Percentiles rank a stretch among this genome's conserved stretches.
phyloP scores from a whole-genome alignment of 2,888 invertebrate species.

The Danaus chrysippus region DNA sequence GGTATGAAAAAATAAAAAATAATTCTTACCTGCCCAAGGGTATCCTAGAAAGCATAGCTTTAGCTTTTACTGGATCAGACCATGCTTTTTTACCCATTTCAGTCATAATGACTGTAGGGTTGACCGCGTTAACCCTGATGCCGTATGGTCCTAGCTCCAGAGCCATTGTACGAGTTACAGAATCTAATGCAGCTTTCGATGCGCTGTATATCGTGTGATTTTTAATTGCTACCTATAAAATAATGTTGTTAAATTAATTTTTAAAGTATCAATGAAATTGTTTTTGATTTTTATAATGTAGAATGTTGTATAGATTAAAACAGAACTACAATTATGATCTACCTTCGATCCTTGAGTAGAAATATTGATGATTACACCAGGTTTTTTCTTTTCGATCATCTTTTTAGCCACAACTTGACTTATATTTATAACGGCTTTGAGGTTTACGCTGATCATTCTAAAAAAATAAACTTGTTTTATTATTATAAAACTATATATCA shows the following conservation, averaged over 20 bases:
- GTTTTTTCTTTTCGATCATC: conserved; percentile 83
- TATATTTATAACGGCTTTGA: conserved; percentile 91
- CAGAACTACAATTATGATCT: conserved; percentile 24
- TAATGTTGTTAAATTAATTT: background rate
- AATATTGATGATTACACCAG: conserved; percentile 92
- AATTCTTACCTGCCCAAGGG: conserved; percentile 87
- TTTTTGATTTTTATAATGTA: conserved; percentile 3
- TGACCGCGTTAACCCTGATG: conserved; percentile 94
- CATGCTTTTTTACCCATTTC: conserved; percentile 92
- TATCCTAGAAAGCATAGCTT: conserved; percentile 88
- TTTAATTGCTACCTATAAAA: too few species aligned
- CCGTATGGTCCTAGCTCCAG: conserved; percentile 90
- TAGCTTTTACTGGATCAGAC: conserved; percentile 89
- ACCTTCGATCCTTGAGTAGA: conserved; percentile 92
- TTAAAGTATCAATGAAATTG: background rate
- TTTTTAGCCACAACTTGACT: conserved; percentile 89
- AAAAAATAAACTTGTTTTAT: conserved; percentile 37
- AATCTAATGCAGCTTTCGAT: conserved; percentile 94
- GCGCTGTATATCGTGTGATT: conserved; percentile 92
- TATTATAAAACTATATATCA: background rate
- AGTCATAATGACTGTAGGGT: conserved; percentile 96
- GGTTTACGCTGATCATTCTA: conserved; percentile 87
- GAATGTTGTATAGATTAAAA: conserved; percentile 8
- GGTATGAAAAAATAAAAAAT: too few species aligned
- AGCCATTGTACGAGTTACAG: conserved; percentile 90